Conservation (phyloP, 2,113 vertebrate genomes). For the Microcebus jonahi region DNA sequence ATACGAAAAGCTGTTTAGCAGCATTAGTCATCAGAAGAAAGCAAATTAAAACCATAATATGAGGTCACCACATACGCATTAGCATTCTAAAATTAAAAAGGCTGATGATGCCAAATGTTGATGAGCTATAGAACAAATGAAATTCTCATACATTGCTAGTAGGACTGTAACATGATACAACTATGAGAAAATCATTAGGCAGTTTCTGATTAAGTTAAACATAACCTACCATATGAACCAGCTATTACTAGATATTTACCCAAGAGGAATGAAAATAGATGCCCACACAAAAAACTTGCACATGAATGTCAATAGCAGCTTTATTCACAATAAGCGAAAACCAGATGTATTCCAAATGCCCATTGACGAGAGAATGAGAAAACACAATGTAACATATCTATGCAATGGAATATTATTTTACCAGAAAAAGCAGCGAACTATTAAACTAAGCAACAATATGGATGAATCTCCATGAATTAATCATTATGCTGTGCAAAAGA, state of each 20-base stretch:
- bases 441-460: background rate
- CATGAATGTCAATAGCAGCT: background rate
- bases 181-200: background rate
- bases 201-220: constrained; percentile 1
- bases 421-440: background rate
- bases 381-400: background rate
- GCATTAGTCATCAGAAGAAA: background rate
- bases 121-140: background rate
- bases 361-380: background rate
- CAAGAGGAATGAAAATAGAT: background rate
- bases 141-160: background rate
- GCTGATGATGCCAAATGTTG: background rate
- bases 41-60: background rate
- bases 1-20: background rate
- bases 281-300: background rate
- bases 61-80: background rate
- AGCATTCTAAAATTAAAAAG: constrained; percentile 14
- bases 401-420: background rate
- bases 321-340: background rate
- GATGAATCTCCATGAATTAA: background rate
- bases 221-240: background rate
- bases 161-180: background rate
- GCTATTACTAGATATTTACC: background rate
- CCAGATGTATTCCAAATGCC: background rate
- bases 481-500: background rate